Conservation (phyloP, 2,797 vertebrate genomes). For the Anableps anableps region DNA sequence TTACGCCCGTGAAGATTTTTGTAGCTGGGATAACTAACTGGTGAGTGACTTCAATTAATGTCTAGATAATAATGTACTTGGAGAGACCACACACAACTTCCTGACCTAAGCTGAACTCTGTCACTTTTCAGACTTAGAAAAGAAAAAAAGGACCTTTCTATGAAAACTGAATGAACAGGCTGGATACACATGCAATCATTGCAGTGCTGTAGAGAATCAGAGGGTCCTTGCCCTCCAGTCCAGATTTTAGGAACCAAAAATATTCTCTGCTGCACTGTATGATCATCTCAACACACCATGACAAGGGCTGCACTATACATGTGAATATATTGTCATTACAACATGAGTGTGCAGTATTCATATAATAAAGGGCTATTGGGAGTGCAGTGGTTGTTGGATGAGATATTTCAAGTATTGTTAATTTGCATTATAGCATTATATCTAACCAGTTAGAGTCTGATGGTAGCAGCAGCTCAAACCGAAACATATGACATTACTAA, state of each 20-base stretch:
- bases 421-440: not conserved
- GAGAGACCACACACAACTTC: no score
- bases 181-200: not conserved
- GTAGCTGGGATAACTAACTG: no score
- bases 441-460: not conserved
- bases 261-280: not conserved
- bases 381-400: not conserved
- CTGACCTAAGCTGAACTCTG: not conserved
- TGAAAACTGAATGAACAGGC: not conserved
- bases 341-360: no score
- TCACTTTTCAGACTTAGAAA: not conserved
- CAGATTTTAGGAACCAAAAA: not conserved
- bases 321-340: no score
- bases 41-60: no score
- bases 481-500: not conserved
- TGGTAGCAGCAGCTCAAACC: not conserved
- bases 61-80: no score
- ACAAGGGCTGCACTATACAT: no score
- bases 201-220: not conserved
- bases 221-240: not conserved
- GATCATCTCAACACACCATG: no score
- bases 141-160: not conserved
- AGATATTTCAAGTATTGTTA: not conserved
- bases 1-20: no score
- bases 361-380: no score